A percentile compares a stretch with the other conserved stretches of the same genome.
Conservation (phyloP, 2,113 vertebrate genomes). For the Myrmecophaga tridactyla region DNA sequence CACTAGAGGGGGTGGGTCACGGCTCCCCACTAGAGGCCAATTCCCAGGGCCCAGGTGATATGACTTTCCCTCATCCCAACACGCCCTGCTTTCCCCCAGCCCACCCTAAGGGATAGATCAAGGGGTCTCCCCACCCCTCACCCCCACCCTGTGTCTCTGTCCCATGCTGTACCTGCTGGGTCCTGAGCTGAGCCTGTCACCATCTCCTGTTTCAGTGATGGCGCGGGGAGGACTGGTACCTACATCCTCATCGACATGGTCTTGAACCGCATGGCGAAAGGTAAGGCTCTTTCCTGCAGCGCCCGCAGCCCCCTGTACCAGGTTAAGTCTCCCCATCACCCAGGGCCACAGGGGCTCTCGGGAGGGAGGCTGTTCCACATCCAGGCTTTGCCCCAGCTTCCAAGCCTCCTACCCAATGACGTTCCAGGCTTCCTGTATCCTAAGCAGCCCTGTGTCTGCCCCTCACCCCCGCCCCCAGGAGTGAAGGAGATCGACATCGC, state of each 20-base stretch:
- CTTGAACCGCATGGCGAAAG: slow-evolving; percentile 98
- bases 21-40: neutral
- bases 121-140: neutral
- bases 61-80: neutral
- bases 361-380: neutral
- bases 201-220: slow-evolving; percentile 86
- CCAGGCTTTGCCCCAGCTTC: rapidly evolving
- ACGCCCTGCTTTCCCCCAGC: neutral
- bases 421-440: neutral
- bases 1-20: too few species aligned
- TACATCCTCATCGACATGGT: slow-evolving; percentile 99
- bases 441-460: neutral
- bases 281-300: slow-evolving; percentile 77
- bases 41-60: neutral
- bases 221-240: slow-evolving; percentile 92
- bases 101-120: neutral
- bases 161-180: neutral
- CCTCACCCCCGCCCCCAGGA: slow-evolving; percentile 79
- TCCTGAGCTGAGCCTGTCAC: neutral
- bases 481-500: slow-evolving; percentile 99
- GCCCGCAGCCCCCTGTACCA: rapidly evolving
- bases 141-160: neutral
- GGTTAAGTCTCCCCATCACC: neutral
- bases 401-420: neutral
- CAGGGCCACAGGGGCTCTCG: rapidly evolving